Evolutionary conservation across 2,113 vertebrate species (phyloP), one percentile per base, ranked within the genome.

Genomic region (Serilophus lunatus): DNA sequence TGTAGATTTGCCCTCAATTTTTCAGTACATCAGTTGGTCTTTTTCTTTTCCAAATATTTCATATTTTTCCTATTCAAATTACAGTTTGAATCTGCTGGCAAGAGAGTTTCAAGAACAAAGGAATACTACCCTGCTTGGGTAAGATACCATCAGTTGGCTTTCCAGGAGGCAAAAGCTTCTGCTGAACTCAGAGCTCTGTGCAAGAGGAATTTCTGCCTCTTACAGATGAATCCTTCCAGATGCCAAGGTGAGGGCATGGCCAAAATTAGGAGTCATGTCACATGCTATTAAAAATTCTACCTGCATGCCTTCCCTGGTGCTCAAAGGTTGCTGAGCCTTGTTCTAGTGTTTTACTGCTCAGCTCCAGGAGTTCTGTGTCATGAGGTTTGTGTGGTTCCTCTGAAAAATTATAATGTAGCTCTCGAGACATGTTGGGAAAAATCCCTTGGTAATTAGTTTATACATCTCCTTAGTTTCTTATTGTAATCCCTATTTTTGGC

Each of bases 201-300:
- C 0, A 0, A 74, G 88, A 85, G 63, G 71, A 88, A 93, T 82
- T 94, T 69, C 76, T 90, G 66, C 78, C 82, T 87, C 77, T 82
- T 80, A 28, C 49, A 69, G 61, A 49, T 35, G 28, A 72, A 92
- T 61, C 79, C 86, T 65, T 65, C 45, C 71, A 77, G 47, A 50
- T 89, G 64, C 86, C 91, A 89, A 36, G 31, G n/a, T 40, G 64
- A 65, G 78, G 76, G 29, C 93, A 82, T 3, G 66, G 85, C 63
- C 88, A 82, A 74, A 94, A 94, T 86, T 85, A 93, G 88, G 83
- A 88, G 18, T 61, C 22, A 4, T 57, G 82, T 86, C 81, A 70
- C 84, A 19, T 3, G 23, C 31, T 92, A 65, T 80, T 86, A 90
- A 93, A 82, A 90, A 87, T 57, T 82, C 75, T 24, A 36, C 79